Evolutionary conservation across 2,888 invertebrate genomes (phyloP), one percentile per base, ranked within the genome.

Genomic region (Eretmocerus hayati): DNA sequence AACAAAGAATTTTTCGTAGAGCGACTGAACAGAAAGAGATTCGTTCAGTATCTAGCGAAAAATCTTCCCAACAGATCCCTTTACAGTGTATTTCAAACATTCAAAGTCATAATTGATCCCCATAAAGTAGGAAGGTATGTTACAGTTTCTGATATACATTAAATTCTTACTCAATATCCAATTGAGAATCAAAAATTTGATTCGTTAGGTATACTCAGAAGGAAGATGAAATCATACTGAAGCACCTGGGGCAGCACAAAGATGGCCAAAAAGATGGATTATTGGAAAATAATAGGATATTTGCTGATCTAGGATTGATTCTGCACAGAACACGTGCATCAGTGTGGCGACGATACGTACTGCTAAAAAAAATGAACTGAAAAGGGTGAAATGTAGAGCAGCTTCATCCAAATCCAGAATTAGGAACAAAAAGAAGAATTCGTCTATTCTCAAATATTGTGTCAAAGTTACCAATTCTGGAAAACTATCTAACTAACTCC

Each of bases 1-100:
- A 53, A 55, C 15, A 48, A 40, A 13, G n/a, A 52, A 45, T 54
- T 59, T 22, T 57, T 63, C 6, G 47, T 57, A 15, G 57, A 46
- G 26, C 42, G 49, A 20, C 37, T 8, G 1, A 56, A 67, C 30
- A 59, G 68, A 48, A 56, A 49, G 15, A 65, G 57, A 39, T 70
- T 71, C 55, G 62, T 64, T 9, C 69, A 66, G 41, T 69, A 66
- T 54, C 50, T 71, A 52, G 69, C 68, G 1, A 51, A 62, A 51
- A 64, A 60, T 3, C 56, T 71, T 31, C 59, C 60, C 21, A 35
- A 62, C 20, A 58, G 71, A 52, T 62, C 62, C 13, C 52, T 71
- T n/a, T 66, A 66, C 38, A 68, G 69, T 46, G 63, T 70, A 36
- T 65, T 64, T 50, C 58, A 64, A 16, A 60, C 67, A 56, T 71